Evolutionary conservation across 1,140 invertebrate genomes (phyloP), one percentile per base, ranked within the genome.

Genomic region (Carposina sasakii): DNA sequence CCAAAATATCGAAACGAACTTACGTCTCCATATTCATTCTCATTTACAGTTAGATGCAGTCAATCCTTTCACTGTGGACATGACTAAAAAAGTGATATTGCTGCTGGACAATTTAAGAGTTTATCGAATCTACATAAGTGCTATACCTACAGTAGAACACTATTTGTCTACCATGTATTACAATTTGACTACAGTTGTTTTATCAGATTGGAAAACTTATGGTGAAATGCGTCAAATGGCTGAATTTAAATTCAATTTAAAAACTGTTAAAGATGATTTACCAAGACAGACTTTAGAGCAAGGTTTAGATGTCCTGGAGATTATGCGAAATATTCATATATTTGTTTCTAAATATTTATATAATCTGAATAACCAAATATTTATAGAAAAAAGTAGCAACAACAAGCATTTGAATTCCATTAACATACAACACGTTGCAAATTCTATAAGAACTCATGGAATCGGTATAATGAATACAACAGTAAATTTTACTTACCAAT

Each of bases 141-240:
- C 85, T 16, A 68, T 74, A 15, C 77, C 72, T 82, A 87, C 91
- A 67, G 90, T 97, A 2, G 97, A 98, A 78, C 91, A 96, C 71
- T 98, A 99, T 79, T 87, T 99, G 31, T 96, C 97, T 57, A 91
- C 91, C 58, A 98, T 94, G 55, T 99, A 98, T 83, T 99, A 99
- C 82, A 98, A 99, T 84, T 87, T 99, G 61, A 99, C 97, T 0
- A 97, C 97, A 1, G 96, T 99, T 22, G 96, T 98, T 13, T 85
- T 98, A 13, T 97, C 99, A 65, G 96, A 99, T 83, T 99, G 97
- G 96, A 94, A 95, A 78, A 98, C 96, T 0, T 99, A 99, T 75
- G 92, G 94, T 24, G 95, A 97, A 81, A 99, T 99, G 98, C 89
- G 96, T 54, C 91, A 93, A 67, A 89, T 99, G 69, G 98, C 97